Conservation (phyloP, 1,140 invertebrate species). For the Drosophila asahinai region DNA sequence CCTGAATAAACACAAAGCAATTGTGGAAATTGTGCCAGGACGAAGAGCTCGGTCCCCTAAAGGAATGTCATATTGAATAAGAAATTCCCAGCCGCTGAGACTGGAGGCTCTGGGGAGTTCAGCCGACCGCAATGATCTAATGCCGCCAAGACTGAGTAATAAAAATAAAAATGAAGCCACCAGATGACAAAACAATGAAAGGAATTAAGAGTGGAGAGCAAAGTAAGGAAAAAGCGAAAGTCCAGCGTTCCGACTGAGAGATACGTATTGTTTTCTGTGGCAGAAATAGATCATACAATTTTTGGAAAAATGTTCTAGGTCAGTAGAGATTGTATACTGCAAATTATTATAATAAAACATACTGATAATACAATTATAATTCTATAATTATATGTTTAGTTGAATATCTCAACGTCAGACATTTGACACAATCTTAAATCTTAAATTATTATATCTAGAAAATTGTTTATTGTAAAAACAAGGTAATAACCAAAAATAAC, state of each 20-base stretch:
- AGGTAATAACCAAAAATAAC: no score
- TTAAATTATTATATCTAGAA: no score
- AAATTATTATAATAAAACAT: no score
- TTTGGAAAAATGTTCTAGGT: no score
- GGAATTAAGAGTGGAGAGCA: slow-evolving; percentile 39
- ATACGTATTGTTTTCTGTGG: not conserved
- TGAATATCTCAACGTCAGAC: no score
- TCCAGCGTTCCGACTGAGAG: not conserved
- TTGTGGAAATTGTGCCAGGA: slow-evolving; percentile 70
- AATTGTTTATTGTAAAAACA: no score
- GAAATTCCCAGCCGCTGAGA: slow-evolving; percentile 39
- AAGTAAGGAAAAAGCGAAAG: slow-evolving; percentile 16
- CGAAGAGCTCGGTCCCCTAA: slow-evolving; percentile 15
- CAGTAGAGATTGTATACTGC: no score
- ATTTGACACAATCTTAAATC: no score
- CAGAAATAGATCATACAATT: no score
- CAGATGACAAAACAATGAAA: slow-evolving; percentile 68
- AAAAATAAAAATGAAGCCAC: slow-evolving; percentile 48
- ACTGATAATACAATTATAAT: no score
- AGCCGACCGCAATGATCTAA: slow-evolving; percentile 78
- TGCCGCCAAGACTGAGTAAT: slow-evolving; percentile 54
- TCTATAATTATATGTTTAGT: no score
- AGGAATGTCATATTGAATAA: slow-evolving; percentile 69
- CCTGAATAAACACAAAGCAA: slow-evolving; percentile 81
- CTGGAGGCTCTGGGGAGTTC: slow-evolving; percentile 37